These are phyloP conservation scores for Sarcophaga rosellei DNA, from an alignment of 2,888 invertebrate species.

Conservation along the genomic window DNA sequence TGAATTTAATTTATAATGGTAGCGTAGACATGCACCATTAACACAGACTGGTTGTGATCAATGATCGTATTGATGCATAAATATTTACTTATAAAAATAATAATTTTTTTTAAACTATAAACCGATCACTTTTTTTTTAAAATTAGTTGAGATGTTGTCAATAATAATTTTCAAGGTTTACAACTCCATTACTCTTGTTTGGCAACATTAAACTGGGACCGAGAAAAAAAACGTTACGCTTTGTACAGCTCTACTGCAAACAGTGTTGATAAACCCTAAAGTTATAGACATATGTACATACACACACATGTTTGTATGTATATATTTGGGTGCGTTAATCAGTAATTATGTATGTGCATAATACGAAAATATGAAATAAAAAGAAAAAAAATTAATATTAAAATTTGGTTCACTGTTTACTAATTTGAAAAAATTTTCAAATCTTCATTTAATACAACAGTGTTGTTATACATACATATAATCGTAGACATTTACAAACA, in stretches of 20 bases:
- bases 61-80: conserved; percentile 15
- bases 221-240: background rate
- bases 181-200: conserved; percentile 36
- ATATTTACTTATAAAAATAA: conserved; percentile 18
- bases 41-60: background rate
- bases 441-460: background rate
- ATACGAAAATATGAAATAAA: background rate
- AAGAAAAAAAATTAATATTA: background rate
- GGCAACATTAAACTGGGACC: conserved; percentile 1
- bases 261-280: background rate
- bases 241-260: background rate
- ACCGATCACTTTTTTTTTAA: conserved; percentile 30
- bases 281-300: background rate
- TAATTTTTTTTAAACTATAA: background rate
- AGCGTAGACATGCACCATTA: background rate
- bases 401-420: background rate
- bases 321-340: background rate
- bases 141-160: conserved; percentile 28
- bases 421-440: background rate
- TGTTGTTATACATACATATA: background rate
- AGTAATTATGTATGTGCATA: conserved; percentile 7
- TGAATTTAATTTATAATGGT: too few species aligned
- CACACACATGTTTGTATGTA: background rate
- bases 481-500: too few species aligned
- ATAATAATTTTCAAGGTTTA: conserved; percentile 51